Conservation (phyloP, 2,888 invertebrate species). For the Rhingia rostrata region DNA sequence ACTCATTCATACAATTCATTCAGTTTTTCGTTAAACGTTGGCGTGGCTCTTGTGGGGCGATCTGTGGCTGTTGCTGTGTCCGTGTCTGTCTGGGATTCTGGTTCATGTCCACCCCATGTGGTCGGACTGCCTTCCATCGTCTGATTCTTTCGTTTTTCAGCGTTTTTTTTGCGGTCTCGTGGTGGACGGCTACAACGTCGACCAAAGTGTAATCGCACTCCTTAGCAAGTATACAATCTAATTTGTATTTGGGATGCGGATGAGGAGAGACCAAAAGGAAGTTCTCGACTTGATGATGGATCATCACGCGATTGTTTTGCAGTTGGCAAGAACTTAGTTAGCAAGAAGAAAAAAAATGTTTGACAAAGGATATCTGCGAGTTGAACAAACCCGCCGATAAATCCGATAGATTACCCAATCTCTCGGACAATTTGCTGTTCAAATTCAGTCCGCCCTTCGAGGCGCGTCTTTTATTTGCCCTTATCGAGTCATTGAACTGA, state of each 20-base stretch:
- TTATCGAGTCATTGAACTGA: not conserved
- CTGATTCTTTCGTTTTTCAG: not conserved
- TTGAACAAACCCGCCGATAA: constrained; percentile 24
- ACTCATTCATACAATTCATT: constrained; percentile 68
- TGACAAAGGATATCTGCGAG: constrained; percentile 18
- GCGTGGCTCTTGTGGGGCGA: constrained; percentile 57
- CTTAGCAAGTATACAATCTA: constrained; percentile 67
- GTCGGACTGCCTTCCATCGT: constrained; percentile 49
- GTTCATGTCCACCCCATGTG: constrained; percentile 70
- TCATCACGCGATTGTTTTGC: constrained; percentile 37
- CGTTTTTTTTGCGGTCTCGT: constrained; percentile 21
- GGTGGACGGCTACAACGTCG: constrained; percentile 27
- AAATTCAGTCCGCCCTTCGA: too few relatives aligned
- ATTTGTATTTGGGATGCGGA: constrained; percentile 49
- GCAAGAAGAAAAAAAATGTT: constrained; percentile 13
- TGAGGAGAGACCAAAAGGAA: constrained; percentile 12
- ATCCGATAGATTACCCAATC: not conserved
- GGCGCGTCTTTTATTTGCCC: too few relatives aligned
- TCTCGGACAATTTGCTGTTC: too few relatives aligned
- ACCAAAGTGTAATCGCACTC: constrained; percentile 60
- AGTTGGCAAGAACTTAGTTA: not conserved
- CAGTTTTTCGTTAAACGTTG: constrained; percentile 54
- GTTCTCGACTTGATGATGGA: constrained; percentile 41
- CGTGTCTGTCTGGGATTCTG: constrained; percentile 56
- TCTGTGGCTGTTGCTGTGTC: constrained; percentile 12